These are phyloP conservation scores for Larimichthys polyactis DNA, from an alignment of 2,113 vertebrate species.

Conservation along the genomic window DNA sequence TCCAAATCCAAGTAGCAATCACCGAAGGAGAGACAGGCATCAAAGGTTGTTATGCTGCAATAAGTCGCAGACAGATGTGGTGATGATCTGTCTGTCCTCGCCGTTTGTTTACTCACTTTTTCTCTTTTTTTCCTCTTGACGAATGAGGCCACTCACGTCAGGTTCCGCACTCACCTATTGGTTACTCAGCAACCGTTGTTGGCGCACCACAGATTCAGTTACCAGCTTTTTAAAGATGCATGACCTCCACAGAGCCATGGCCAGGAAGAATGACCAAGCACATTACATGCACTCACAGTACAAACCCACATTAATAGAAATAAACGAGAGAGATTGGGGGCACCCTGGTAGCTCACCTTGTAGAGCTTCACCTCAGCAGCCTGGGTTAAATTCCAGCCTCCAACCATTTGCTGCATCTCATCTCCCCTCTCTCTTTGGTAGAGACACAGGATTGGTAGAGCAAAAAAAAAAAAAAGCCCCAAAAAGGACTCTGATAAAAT, in stretches of 20 bases:
- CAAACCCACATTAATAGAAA: slow-evolving; percentile 8
- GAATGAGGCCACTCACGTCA: slow-evolving; percentile 65
- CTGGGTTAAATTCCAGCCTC: too few relatives aligned
- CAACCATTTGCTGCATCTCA: too few relatives aligned
- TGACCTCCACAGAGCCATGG: slow-evolving; percentile 67
- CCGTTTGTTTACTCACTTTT: slow-evolving; percentile 15
- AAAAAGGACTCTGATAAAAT: not conserved
- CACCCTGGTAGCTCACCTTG: too few relatives aligned
- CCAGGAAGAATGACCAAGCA: slow-evolving; percentile 74
- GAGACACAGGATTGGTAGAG: not conserved
- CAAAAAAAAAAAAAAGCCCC: not conserved
- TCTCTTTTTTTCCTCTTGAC: slow-evolving; percentile 69
- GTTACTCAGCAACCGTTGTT: slow-evolving; percentile 85
- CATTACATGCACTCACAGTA: slow-evolving; percentile 29
- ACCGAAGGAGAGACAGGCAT: not conserved
- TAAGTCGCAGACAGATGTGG: not conserved
- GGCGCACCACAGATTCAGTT: slow-evolving; percentile 88
- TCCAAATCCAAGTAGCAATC: not conserved
- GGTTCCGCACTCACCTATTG: slow-evolving; percentile 74
- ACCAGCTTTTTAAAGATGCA: slow-evolving; percentile 92
- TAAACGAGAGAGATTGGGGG: not conserved
- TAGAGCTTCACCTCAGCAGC: too few relatives aligned
- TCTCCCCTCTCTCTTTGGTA: not conserved
- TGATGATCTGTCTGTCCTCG: not conserved
- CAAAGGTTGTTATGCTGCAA: not conserved